A percentile compares a stretch with the other conserved stretches of the same genome.
Evolutionary conservation across 2,113 vertebrate genomes (phyloP).

Genomic region (Corvus moneduloides): DNA sequence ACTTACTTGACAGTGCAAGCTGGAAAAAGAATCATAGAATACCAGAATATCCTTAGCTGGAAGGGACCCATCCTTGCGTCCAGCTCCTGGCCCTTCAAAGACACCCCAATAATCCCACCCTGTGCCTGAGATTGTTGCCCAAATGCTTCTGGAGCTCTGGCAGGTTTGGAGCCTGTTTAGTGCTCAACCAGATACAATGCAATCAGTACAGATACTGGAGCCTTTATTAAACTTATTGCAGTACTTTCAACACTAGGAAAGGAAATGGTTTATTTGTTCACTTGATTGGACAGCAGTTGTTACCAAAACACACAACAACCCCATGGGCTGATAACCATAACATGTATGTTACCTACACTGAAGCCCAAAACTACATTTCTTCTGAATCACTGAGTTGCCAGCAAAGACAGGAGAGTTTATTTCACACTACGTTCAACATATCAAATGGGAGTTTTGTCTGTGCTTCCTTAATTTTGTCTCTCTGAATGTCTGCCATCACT

Average conservation of each 20-base stretch:
- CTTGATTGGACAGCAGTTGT: neutral
- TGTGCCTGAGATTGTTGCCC: neutral
- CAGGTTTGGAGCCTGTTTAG: neutral
- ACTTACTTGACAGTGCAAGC: neutral
- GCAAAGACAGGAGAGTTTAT: neutral
- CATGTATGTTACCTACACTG: neutral
- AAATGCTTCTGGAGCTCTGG: neutral
- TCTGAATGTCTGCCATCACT: neutral
- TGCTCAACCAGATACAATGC: neutral
- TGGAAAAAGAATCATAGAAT: neutral
- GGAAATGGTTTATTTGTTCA: neutral
- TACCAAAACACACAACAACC: neutral
- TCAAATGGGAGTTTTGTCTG: neutral
- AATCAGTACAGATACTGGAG: neutral
- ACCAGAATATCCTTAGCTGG: neutral
- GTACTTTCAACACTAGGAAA: neutral
- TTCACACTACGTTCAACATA: neutral
- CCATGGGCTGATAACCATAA: neutral
- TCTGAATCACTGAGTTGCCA: neutral
- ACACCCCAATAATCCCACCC: neutral
- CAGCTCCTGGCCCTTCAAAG: neutral
- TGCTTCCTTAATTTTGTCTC: neutral
- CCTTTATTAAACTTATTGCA: neutral
- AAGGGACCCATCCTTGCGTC: neutral
- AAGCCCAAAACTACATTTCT: neutral